Evolutionary conservation across 1,140 invertebrate species (phyloP).

Genomic region (Drosophila tani): DNA sequence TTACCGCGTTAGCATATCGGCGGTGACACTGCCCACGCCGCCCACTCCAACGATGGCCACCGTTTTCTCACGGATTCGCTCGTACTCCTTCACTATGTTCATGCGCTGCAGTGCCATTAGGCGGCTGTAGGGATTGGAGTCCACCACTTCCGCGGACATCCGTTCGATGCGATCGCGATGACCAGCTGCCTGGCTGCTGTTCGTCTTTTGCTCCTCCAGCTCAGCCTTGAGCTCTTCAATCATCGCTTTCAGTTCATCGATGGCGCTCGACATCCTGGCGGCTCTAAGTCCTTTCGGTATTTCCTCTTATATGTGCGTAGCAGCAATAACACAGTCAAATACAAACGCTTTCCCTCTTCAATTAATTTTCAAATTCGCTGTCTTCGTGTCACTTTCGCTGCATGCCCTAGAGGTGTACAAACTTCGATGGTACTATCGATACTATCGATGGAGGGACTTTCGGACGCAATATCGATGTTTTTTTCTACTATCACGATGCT

Average conservation of each 20-base stretch:
- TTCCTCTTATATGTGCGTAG: neutral
- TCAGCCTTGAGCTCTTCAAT: slow-evolving; percentile 75
- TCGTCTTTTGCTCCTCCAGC: slow-evolving; percentile 61
- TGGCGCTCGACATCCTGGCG: slow-evolving; percentile 43
- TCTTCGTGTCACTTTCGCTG: slow-evolving; percentile 78
- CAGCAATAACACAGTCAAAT: slow-evolving; percentile 28
- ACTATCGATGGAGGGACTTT: too few relatives aligned
- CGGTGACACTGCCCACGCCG: slow-evolving; percentile 99
- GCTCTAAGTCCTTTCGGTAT: neutral
- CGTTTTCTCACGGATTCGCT: slow-evolving; percentile 95
- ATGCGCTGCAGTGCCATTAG: slow-evolving; percentile 99
- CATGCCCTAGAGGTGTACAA: too few relatives aligned
- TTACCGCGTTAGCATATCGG: slow-evolving; percentile 96
- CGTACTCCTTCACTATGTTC: slow-evolving; percentile 99
- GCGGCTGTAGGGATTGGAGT: slow-evolving; percentile 99
- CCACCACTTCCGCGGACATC: slow-evolving; percentile 97
- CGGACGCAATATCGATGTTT: too few relatives aligned
- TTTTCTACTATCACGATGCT: too few relatives aligned
- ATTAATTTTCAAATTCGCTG: slow-evolving; percentile 28
- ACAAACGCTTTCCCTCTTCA: slow-evolving; percentile 10
- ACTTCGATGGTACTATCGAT: too few relatives aligned
- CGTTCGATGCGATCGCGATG: slow-evolving; percentile 88
- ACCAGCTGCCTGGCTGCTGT: slow-evolving; percentile 23
- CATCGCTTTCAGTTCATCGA: slow-evolving; percentile 81
- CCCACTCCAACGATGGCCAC: slow-evolving; percentile 99